Evolutionary conservation across 2,888 invertebrate species (phyloP).

Genomic region (Spatulosminthurus flaviceps): DNA sequence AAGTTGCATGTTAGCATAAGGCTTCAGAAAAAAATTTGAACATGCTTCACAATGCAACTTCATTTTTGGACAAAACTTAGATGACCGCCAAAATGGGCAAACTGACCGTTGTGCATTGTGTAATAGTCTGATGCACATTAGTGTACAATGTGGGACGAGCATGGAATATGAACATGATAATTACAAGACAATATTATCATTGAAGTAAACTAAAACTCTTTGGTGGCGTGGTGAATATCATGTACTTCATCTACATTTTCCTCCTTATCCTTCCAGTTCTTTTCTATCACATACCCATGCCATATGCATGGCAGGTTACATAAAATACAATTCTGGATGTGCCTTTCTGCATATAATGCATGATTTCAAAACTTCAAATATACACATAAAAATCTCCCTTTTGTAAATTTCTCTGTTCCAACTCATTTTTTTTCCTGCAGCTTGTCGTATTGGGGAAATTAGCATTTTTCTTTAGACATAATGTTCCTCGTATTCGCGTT

Average conservation of each 20-base stretch:
- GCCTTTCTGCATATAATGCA: neutral
- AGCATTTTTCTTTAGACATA: neutral
- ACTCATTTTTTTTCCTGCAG: neutral
- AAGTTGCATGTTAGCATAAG: no score
- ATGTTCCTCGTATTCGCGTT: neutral
- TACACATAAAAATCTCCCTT: no score
- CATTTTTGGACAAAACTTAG: no score
- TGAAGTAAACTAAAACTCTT: conserved; percentile 4
- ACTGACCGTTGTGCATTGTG: no score
- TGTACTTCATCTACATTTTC: neutral
- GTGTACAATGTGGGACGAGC: neutral
- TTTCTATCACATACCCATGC: no score
- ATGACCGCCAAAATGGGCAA: no score
- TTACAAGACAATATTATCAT: conserved; percentile 7
- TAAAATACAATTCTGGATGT: neutral
- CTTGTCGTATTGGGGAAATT: conserved; percentile 1
- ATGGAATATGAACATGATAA: conserved; percentile 7
- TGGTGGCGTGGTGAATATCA: neutral
- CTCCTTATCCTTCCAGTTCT: neutral
- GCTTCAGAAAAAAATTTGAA: no score
- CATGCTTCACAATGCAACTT: no score
- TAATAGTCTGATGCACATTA: neutral
- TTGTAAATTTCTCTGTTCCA: neutral
- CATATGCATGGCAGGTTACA: no score
- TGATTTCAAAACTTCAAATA: neutral